Conservation (phyloP, 2,888 invertebrate genomes). For the Caenorhabditis sp. region DNA sequence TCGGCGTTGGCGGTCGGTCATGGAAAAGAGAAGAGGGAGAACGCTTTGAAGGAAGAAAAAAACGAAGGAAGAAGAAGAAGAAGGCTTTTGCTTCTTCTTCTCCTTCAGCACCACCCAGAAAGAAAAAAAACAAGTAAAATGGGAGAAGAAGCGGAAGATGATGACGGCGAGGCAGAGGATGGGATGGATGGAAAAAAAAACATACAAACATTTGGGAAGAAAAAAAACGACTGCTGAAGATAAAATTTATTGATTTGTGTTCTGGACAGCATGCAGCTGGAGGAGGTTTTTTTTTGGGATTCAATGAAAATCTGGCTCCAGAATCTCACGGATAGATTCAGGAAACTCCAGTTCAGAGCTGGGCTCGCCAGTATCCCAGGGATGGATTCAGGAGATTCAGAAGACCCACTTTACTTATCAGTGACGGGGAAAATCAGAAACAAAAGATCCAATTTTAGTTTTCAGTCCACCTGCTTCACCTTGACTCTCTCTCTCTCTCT, state of each 20-base stretch:
- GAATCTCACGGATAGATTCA: no score
- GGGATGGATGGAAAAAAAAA: slow-evolving; percentile 42
- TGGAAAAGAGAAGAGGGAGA: slow-evolving; percentile 25
- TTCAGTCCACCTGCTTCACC: not conserved
- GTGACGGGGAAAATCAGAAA: slow-evolving; percentile 1
- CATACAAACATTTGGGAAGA: slow-evolving; percentile 41
- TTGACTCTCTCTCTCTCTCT: no score
- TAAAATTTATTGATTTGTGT: slow-evolving; percentile 17
- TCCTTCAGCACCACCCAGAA: slow-evolving; percentile 42
- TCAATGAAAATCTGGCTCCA: not conserved
- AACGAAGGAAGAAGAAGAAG: slow-evolving; percentile 35
- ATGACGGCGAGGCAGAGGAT: slow-evolving; percentile 51
- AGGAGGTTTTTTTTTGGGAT: not conserved
- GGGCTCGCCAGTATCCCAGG: no score
- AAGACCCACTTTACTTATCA: no score
- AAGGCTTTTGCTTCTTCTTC: slow-evolving; percentile 28
- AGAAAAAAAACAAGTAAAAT: slow-evolving; percentile 60
- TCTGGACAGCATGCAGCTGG: not conserved
- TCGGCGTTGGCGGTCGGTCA: no score
- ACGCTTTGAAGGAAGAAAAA: slow-evolving; percentile 22
- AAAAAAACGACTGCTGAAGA: not conserved
- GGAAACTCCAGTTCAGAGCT: no score
- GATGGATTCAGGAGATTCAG: no score
- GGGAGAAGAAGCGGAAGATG: slow-evolving; percentile 46
- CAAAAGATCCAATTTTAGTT: not conserved